Evolutionary conservation across 2,888 invertebrate species (phyloP), one percentile per base, ranked within the genome.

Genomic region (Apeira syringaria): DNA sequence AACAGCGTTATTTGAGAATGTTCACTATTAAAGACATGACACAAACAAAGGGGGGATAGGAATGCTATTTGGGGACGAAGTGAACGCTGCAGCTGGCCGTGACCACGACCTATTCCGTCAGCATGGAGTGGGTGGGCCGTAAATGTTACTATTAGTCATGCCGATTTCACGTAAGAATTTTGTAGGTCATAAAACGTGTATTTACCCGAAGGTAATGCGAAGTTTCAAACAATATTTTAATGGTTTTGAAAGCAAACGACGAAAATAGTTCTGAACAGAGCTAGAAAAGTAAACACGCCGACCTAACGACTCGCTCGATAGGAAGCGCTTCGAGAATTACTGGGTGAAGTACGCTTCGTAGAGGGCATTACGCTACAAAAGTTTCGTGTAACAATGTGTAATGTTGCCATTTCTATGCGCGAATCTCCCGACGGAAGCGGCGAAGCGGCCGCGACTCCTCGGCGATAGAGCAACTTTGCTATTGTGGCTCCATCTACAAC

Each of bases 371-470:
- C 66, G 73, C 76, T 71, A 68, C 64, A 66, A 83, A 89, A 88
- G 78, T 88, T 88, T 87, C 75, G 74, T 70, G 69, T 84, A 82
- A 88, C 86, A 88, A 88, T 85, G 72, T 74, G 61, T 89, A 89
- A 89, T 89, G 79, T 74, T 81, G 85, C 86, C 82, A 87, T 89
- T 88, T 85, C 74, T 89, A 89, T 89, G 89, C 89, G 81, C 56
- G 70, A 68, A 74, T 72, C 71, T 76, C 75, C 74, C 73, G 64
- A 51, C 83, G 86, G 87, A 86, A 80, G 75, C 64, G 49, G 56
- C 68, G 48, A 60, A 68, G 72, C 71, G 74, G 68, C 62, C 69
- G 59, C 64, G 61, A 61, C 68, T 63, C 60, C 60, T 53, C 64
- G 56, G 64, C 68, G 63, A 61, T 70, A 68, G 67, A 71, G 69